phyloP scores from a whole-genome alignment of 2,797 vertebrate genomes.

The Otus scops region DNA sequence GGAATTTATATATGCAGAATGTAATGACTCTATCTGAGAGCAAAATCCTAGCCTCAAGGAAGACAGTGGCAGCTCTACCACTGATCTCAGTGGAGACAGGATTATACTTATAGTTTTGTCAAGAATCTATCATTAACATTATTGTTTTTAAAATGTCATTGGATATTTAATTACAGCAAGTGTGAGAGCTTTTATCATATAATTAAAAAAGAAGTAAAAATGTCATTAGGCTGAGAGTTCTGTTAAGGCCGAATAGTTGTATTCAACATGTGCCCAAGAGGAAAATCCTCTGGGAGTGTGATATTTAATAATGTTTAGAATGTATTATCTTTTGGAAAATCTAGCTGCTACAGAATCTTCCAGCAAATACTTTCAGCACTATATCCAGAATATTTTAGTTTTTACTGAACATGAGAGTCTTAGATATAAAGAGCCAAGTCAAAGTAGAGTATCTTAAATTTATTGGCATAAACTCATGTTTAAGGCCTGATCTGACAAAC shows the following conservation, averaged over 20 bases:
- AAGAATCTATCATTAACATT: background rate
- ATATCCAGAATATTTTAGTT: background rate
- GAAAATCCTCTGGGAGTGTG: background rate
- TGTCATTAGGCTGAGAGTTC: background rate
- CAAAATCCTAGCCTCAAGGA: background rate
- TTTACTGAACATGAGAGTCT: background rate
- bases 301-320: constrained; percentile 13
- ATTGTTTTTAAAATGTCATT: background rate
- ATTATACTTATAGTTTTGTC: background rate
- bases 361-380: background rate
- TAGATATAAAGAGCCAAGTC: background rate
- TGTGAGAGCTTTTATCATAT: background rate
- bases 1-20: background rate
- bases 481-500: constrained; percentile 23
- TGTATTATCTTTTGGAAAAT: constrained; percentile 18
- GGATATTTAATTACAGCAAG: background rate
- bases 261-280: background rate
- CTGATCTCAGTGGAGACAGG: background rate
- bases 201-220: background rate
- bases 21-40: background rate
- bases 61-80: background rate
- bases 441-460: background rate
- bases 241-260: background rate
- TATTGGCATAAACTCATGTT: background rate
- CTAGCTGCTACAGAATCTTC: background rate